phyloP scores from a whole-genome alignment of 2,113 vertebrate species.

The Chaetodon trifascialis region DNA sequence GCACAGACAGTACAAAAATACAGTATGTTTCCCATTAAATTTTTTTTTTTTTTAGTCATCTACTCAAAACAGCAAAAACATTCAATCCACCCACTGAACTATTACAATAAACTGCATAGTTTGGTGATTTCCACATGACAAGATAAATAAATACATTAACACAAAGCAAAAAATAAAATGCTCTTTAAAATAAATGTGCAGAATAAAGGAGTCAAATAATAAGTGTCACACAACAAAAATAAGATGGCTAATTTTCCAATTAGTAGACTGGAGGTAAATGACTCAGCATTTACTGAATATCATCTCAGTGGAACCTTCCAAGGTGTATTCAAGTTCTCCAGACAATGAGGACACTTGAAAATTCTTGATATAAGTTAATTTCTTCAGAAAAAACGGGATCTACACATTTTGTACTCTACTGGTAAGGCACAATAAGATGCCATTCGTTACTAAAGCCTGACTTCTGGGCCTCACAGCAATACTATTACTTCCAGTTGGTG shows the following conservation, averaged over 20 bases:
- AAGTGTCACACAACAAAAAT: not conserved
- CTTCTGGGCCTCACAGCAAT: not conserved
- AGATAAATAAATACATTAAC: not conserved
- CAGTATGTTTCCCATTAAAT: too few species aligned
- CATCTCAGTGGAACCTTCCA: not conserved
- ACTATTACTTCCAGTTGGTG: conserved; percentile 7
- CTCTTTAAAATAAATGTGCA: not conserved
- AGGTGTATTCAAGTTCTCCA: not conserved
- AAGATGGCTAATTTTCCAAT: not conserved
- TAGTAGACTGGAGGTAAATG: not conserved
- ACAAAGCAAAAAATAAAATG: not conserved
- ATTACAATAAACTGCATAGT: not conserved
- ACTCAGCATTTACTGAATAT: not conserved
- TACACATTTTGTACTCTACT: not conserved
- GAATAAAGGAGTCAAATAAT: not conserved
- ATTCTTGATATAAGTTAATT: not conserved
- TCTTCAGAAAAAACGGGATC: not conserved
- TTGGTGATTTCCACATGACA: not conserved
- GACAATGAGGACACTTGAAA: not conserved
- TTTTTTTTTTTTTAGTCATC: too few species aligned
- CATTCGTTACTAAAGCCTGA: conserved; percentile 5
- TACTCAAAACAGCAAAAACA: too few species aligned
- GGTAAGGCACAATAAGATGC: not conserved
- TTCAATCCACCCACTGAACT: not conserved
- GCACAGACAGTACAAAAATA: too few species aligned